A percentile compares a stretch with the other conserved stretches of the same genome.
Conservation (phyloP, 2,888 invertebrate genomes). For the Leptopilina syphax region DNA sequence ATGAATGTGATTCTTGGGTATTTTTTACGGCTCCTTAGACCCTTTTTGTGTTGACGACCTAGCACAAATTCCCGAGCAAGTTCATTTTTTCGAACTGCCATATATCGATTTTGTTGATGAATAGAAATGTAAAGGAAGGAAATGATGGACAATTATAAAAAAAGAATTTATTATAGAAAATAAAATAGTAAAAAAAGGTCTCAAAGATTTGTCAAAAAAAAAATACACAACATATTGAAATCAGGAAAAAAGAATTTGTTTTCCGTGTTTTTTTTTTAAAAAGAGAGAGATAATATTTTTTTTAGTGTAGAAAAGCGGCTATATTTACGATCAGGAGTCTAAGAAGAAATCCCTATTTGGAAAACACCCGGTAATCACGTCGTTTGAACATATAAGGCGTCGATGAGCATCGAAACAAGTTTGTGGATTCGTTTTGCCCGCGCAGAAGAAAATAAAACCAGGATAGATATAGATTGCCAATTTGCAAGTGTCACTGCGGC, state of each 20-base stretch:
- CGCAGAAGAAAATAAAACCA: constrained; percentile 43
- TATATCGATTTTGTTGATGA: background rate
- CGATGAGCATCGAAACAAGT: constrained; percentile 61
- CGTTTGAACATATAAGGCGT: constrained; percentile 67
- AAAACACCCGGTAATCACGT: constrained; percentile 66
- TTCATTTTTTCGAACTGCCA: background rate
- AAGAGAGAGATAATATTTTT: constrained; percentile 19
- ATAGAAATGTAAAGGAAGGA: background rate
- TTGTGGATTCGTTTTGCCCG: constrained; percentile 49
- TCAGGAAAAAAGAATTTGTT: background rate
- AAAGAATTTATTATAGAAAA: too few relatives aligned
- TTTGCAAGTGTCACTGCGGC: constrained; percentile 33
- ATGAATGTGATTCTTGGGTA: constrained; percentile 15
- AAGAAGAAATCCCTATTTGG: constrained; percentile 68
- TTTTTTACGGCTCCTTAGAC: constrained; percentile 2
- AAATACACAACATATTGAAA: background rate
- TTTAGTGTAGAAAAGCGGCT: constrained; percentile 19
- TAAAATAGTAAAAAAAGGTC: too few relatives aligned
- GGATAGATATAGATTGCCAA: constrained; percentile 34
- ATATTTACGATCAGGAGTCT: constrained; percentile 56
- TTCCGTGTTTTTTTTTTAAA: background rate
- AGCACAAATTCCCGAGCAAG: background rate
- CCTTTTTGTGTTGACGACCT: background rate
- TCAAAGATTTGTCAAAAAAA: too few relatives aligned
- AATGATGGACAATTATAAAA: constrained; percentile 1